These are phyloP conservation scores for Tiaroga cobitis DNA, from an alignment of 2,797 vertebrate genomes.

Conservation along the genomic window DNA sequence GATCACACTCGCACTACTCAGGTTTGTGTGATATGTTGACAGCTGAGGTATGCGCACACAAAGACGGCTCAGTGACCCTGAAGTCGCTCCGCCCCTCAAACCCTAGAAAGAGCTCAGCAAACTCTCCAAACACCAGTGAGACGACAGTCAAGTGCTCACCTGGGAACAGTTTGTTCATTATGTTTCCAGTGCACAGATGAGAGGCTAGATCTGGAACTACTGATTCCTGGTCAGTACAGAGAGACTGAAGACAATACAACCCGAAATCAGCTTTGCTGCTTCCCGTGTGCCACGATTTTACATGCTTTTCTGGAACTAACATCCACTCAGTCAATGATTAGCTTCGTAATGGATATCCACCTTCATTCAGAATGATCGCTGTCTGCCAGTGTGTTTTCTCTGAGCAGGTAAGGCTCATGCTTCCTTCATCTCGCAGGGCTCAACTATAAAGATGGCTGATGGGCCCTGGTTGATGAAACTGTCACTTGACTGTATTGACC, in stretches of 20 bases:
- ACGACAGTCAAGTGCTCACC: background rate
- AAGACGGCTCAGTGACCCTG: constrained; percentile 46
- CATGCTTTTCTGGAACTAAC: background rate
- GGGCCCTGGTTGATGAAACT: background rate
- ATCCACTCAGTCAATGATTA: background rate
- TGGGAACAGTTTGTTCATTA: constrained; percentile 7
- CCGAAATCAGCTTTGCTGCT: background rate
- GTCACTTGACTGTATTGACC: background rate
- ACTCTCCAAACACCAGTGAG: constrained; percentile 14
- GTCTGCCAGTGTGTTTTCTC: constrained; percentile 15
- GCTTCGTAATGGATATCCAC: background rate
- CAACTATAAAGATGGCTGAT: no score
- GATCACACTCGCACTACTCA: background rate
- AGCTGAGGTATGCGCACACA: constrained; percentile 64
- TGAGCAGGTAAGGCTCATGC: constrained; percentile 28
- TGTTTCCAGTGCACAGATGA: background rate
- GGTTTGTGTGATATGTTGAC: constrained; percentile 14
- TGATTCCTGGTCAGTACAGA: background rate
- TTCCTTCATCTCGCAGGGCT: background rate
- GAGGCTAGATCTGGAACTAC: background rate
- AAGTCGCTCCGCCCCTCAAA: constrained; percentile 24
- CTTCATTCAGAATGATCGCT: constrained; percentile 13
- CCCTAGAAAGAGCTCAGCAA: constrained; percentile 39
- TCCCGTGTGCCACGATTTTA: background rate
- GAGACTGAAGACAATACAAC: background rate